Percentiles rank a stretch among this genome's conserved stretches.
Conservation (phyloP, 2,113 vertebrate species). For the Protobothrops flavoviridis region DNA sequence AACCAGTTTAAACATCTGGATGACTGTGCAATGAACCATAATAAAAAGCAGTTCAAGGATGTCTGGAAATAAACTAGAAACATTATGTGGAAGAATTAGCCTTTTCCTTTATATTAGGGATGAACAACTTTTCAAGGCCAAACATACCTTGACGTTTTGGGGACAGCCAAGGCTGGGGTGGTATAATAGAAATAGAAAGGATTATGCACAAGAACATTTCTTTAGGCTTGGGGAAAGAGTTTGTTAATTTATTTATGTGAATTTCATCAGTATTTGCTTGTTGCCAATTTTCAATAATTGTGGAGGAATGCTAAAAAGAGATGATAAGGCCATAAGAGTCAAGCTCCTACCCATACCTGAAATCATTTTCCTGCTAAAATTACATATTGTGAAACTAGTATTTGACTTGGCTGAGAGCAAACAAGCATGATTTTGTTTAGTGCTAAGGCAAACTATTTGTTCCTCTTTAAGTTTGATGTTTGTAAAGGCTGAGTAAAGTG, state of each 20-base stretch:
- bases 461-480: not conserved
- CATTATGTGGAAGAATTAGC: not conserved
- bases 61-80: not conserved
- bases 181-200: not conserved
- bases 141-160: not conserved
- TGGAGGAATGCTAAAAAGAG: not conserved
- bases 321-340: not conserved
- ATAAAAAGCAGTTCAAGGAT: not conserved
- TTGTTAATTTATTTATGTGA: not conserved
- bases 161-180: not conserved
- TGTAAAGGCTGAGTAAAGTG: not conserved
- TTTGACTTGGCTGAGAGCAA: not conserved
- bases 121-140: not conserved
- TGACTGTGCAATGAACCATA: not conserved
- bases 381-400: not conserved
- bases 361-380: not conserved
- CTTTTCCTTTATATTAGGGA: not conserved
- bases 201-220: not conserved
- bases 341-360: not conserved
- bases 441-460: not conserved
- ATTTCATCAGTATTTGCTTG: not conserved
- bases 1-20: not conserved
- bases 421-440: not conserved
- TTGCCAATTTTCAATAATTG: not conserved
- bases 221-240: not conserved